A percentile compares a stretch with the other conserved stretches of the same genome.
Conservation (phyloP, 1,140 invertebrate species). For the Nephila pilipes region DNA sequence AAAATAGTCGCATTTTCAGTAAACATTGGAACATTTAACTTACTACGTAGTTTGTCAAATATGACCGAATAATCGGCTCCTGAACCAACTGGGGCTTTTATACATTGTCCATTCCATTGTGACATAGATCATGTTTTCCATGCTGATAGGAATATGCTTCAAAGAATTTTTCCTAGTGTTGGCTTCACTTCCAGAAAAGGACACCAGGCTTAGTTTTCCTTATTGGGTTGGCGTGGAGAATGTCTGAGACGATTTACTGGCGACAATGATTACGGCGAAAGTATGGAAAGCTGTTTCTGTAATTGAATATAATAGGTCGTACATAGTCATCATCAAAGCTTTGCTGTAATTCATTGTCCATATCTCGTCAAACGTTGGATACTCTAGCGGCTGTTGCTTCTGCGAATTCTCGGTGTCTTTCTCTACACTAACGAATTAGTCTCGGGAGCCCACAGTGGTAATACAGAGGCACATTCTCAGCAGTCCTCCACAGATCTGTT, state of each 20-base stretch:
- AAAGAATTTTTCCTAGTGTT: background rate
- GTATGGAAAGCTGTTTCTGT: slow-evolving; percentile 11
- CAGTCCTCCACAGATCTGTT: background rate
- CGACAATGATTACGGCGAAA: background rate
- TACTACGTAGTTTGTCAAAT: slow-evolving; percentile 22
- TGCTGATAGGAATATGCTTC: background rate
- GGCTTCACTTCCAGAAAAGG: background rate
- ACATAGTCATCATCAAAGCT: background rate
- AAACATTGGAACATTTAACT: slow-evolving; percentile 23
- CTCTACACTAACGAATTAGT: slow-evolving; percentile 21
- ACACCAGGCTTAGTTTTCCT: slow-evolving; percentile 46
- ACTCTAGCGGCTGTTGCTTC: background rate
- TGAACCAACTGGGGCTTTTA: slow-evolving; percentile 2
- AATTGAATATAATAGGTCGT: background rate
- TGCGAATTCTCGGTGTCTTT: slow-evolving; percentile 15
- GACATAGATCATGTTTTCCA: slow-evolving; percentile 34
- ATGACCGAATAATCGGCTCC: slow-evolving; percentile 21
- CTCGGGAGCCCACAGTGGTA: slow-evolving; percentile 27
- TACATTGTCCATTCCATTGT: slow-evolving; percentile 16
- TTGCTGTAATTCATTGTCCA: too few species aligned
- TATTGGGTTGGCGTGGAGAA: background rate
- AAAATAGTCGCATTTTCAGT: background rate
- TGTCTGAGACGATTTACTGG: background rate
- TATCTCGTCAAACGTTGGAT: background rate
- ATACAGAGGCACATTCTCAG: background rate